Evolutionary conservation across 2,888 invertebrate genomes (phyloP).

Genomic region (Hyalella azteca): DNA sequence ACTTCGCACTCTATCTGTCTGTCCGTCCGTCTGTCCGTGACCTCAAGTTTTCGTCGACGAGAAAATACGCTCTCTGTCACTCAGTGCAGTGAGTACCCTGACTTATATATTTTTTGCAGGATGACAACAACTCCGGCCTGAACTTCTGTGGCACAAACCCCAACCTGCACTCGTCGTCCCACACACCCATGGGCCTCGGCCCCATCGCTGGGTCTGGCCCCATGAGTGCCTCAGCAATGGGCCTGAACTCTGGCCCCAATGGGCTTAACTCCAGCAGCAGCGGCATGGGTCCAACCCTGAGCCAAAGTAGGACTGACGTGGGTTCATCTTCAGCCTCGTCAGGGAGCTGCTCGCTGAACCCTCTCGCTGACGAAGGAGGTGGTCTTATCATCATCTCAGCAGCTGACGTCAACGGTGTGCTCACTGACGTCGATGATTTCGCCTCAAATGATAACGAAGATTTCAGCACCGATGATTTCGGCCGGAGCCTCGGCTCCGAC

Average conservation of each 20-base stretch:
- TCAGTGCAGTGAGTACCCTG: too few species aligned
- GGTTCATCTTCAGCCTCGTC: neutral
- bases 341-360: neutral
- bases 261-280: neutral
- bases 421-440: conserved; percentile 13
- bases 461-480: conserved; percentile 17
- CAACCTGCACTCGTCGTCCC: conserved; percentile 25
- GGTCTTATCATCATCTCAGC: conserved; percentile 12
- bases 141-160: conserved; percentile 10
- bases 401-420: conserved; percentile 31
- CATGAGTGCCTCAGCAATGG: neutral
- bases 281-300: neutral
- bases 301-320: neutral
- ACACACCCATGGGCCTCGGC: conserved; percentile 9
- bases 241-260: neutral
- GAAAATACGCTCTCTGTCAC: too few species aligned
- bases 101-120: neutral
- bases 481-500: conserved; percentile 7
- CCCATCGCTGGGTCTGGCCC: conserved; percentile 2
- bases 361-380: conserved; percentile 18
- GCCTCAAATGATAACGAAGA: conserved; percentile 8
- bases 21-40: too few species aligned
- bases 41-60: too few species aligned
- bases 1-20: too few species aligned
- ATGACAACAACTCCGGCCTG: neutral